Evolutionary conservation across 2,888 invertebrate genomes (phyloP), one percentile per base, ranked within the genome.

Genomic region (Silvanus unidentatus): DNA sequence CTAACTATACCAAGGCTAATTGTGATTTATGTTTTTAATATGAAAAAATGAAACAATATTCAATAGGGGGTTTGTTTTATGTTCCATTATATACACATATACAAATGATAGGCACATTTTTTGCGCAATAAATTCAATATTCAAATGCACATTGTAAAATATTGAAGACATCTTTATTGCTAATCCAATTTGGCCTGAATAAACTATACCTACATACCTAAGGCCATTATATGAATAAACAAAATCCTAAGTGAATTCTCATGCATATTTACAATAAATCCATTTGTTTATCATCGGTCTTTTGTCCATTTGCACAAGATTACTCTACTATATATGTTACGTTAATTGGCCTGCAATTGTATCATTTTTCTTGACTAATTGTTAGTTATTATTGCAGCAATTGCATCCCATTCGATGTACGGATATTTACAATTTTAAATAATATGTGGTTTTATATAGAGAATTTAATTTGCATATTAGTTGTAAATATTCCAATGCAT

Each of bases 401-500:
- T 57, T 55, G 50, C 49, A 50, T 45, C 42, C 51, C 47, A 49
- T 53, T 50, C 54, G 40, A 52, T 43, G 13, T 47, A 44, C n/a
- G n/a, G n/a, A n/a, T 45, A 49, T 49, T 47, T 42, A 39, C 47
- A 48, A 48, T 50, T 48, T 45, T 44, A 43, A 43, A 22, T 22
- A 22, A 22, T 22, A 22, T 22, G 22, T 22, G 22, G 8, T 32
- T 32, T 4, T 32, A 32, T 32, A 32, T 12, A 32, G 13, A 5
- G 39, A 22, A 52, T 53, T 53, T 55, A 53, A 62, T 63, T 61
- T 63, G 60, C 62, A 59, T 64, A 22, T 22, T 22, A 59, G 63
- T 52, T 53, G 59, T 63, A 61, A 62, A 64, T 64, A 62, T 62
- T 49, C 32, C 53, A 54, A 53, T 61, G 61, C 57, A 55, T 57